These are phyloP conservation scores for Uloborus plumipes DNA, from an alignment of 2,888 invertebrate genomes.

Conservation along the genomic window DNA sequence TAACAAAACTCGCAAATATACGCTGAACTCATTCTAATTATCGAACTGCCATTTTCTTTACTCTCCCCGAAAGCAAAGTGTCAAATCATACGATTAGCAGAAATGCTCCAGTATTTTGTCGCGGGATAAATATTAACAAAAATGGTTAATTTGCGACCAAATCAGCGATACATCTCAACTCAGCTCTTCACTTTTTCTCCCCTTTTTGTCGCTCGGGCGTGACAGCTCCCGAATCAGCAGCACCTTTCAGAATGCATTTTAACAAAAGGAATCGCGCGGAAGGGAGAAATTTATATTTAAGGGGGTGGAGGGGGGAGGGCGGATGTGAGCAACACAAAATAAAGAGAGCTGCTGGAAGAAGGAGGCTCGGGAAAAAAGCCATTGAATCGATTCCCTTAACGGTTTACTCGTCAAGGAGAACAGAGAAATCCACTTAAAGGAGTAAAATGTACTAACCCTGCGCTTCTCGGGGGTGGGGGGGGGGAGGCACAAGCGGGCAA, in stretches of 20 bases:
- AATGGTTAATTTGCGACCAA: too few relatives aligned
- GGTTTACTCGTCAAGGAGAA: constrained; percentile 62
- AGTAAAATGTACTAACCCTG: constrained; percentile 46
- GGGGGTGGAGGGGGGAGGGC: constrained; percentile 1
- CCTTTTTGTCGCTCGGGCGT: constrained; percentile 1
- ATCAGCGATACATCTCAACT: too few relatives aligned
- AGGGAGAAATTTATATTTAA: constrained; percentile 51
- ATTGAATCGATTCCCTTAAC: constrained; percentile 59
- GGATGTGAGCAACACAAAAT: background rate
- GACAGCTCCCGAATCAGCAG: constrained; percentile 10
- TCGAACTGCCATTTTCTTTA: too few relatives aligned
- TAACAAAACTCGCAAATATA: too few relatives aligned
- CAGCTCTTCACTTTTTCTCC: too few relatives aligned
- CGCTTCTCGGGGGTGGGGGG: background rate
- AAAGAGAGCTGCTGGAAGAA: constrained; percentile 8
- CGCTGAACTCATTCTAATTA: too few relatives aligned
- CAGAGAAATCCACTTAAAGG: constrained; percentile 63
- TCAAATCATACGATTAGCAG: too few relatives aligned
- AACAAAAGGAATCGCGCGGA: constrained; percentile 55
- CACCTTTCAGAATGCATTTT: constrained; percentile 14
- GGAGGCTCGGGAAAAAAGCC: constrained; percentile 9
- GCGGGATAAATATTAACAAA: too few relatives aligned
- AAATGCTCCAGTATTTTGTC: too few relatives aligned
- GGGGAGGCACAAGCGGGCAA: constrained; percentile 19
- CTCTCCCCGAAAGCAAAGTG: too few relatives aligned